Conservation (phyloP, 2,888 invertebrate species). For the Lepas anatifera region DNA sequence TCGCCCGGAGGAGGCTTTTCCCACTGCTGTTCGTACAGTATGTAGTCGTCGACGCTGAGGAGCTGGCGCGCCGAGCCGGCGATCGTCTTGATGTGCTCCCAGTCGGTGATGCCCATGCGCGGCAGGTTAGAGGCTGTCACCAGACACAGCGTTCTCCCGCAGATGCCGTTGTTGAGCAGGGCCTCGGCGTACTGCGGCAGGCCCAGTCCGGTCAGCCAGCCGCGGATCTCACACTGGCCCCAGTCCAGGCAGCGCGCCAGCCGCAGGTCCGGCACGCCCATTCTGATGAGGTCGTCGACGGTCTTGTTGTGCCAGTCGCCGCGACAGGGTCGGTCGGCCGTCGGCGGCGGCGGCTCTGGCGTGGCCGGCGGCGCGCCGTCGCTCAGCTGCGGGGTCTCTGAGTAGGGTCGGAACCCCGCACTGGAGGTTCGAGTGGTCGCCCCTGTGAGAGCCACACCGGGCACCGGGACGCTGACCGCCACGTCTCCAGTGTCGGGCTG, state of each 20-base stretch:
- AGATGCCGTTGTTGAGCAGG: neutral
- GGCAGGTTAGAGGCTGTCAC: conserved; percentile 7
- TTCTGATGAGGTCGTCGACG: neutral
- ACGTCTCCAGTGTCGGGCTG: too few species aligned
- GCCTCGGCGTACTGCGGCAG: conserved; percentile 2
- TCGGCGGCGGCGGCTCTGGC: neutral
- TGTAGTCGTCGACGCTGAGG: neutral
- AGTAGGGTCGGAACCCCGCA: neutral
- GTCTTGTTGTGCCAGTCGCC: conserved; percentile 7
- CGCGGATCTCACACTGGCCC: conserved; percentile 3
- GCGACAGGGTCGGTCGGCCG: neutral
- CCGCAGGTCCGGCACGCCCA: neutral
- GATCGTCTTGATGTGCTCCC: conserved; percentile 1
- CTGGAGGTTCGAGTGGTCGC: neutral
- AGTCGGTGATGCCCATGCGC: conserved; percentile 9
- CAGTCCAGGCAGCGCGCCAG: conserved; percentile 2
- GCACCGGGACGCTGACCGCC: too few species aligned
- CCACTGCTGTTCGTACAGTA: neutral
- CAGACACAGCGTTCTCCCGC: neutral
- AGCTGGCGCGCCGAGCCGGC: neutral
- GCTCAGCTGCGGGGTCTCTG: neutral
- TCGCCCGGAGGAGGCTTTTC: neutral
- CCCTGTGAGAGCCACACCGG: too few species aligned
- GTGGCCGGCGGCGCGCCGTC: neutral
- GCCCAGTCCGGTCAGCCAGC: neutral